Percentiles rank a stretch among this genome's conserved stretches.
Evolutionary conservation across 2,797 vertebrate genomes (phyloP).

Genomic region (Silurus aristotelis): DNA sequence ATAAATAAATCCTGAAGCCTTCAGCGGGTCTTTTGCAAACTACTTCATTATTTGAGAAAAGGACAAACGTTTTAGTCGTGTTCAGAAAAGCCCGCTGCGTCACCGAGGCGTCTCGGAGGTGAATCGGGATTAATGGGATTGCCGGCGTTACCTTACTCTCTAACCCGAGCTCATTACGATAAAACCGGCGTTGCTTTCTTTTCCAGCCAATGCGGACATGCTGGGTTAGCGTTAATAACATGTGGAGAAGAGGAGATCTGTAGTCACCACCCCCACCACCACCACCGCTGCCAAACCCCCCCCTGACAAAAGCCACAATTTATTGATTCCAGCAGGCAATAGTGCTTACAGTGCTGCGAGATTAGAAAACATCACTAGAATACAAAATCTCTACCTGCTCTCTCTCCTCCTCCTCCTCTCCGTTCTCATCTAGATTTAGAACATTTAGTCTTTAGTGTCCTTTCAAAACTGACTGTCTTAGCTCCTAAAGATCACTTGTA

Average conservation of each 20-base stretch:
- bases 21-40: not conserved
- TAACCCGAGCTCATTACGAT: conserved; percentile 29
- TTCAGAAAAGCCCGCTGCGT: not conserved
- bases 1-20: not conserved
- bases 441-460: not conserved
- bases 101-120: not conserved
- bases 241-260: not conserved
- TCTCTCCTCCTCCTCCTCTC: not conserved
- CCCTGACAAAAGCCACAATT: conserved; percentile 8
- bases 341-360: conserved; percentile 57
- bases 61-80: not conserved
- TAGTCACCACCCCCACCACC: not conserved
- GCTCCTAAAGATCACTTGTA: not conserved
- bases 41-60: conserved; percentile 20
- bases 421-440: not conserved
- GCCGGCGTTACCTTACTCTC: not conserved
- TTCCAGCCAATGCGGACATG: not conserved
- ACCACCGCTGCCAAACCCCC: not conserved
- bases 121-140: conserved; percentile 31
- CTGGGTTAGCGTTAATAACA: conserved; percentile 22
- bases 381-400: conserved; percentile 50
- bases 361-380: conserved; percentile 59
- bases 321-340: conserved; percentile 62
- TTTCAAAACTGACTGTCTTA: not conserved
- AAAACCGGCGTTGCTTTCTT: conserved; percentile 13